A percentile compares a stretch with the other conserved stretches of the same genome.
These are phyloP conservation scores for Notospermus geniculatus DNA, from an alignment of 1,140 invertebrate genomes.

Conservation along the genomic window DNA sequence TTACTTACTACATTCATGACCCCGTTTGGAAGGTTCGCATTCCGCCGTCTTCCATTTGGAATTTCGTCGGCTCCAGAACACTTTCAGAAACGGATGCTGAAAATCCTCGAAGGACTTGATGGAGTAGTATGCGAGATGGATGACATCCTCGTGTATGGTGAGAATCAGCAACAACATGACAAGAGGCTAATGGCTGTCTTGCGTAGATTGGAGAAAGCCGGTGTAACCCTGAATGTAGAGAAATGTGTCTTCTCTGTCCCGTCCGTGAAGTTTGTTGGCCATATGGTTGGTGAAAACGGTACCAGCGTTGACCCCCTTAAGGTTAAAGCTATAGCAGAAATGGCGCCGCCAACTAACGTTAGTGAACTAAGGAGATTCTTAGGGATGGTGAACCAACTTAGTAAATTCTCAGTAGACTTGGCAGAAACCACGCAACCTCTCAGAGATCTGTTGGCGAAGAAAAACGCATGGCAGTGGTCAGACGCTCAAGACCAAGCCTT, in stretches of 20 bases:
- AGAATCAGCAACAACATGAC: neutral
- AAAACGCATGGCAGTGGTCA: conserved; percentile 16
- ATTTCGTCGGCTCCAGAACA: neutral
- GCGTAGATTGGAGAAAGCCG: neutral
- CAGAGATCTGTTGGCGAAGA: conserved; percentile 13
- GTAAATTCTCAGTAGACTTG: conserved; percentile 29
- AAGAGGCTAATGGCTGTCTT: neutral
- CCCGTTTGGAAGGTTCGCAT: neutral
- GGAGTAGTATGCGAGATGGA: conserved; percentile 7
- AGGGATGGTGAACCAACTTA: conserved; percentile 50
- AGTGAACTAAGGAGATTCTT: conserved; percentile 25
- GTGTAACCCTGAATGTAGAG: conserved; percentile 7
- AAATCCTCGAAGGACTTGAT: neutral
- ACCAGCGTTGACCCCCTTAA: conserved; percentile 14
- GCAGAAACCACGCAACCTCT: conserved; percentile 17
- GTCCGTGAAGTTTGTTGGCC: conserved; percentile 11
- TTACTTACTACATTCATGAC: conserved; percentile 6
- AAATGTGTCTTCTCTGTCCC: conserved; percentile 10
- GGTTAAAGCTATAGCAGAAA: conserved; percentile 14
- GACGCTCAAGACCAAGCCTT: conserved; percentile 12
- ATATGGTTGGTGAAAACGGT: conserved; percentile 5
- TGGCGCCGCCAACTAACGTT: conserved; percentile 12
- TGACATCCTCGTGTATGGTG: neutral
- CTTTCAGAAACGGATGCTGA: conserved; percentile 7
- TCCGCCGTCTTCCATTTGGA: neutral